A percentile compares a stretch with the other conserved stretches of the same genome.
These are phyloP conservation scores for Lytechinus pictus DNA, from an alignment of 35 echinoderm and acorn worm species.

Conservation along the genomic window DNA sequence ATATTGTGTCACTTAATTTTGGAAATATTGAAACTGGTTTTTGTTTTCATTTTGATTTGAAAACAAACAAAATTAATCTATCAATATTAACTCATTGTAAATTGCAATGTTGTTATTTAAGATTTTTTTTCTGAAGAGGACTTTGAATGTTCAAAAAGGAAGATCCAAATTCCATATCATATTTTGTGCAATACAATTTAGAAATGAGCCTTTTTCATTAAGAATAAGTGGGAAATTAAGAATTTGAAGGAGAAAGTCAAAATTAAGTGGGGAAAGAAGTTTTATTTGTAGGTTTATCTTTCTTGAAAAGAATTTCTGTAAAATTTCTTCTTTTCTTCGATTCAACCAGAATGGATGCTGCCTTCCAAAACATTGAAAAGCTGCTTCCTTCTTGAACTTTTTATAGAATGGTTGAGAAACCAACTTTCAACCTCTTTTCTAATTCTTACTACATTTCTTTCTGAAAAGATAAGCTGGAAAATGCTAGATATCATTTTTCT, in stretches of 20 bases:
- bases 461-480: not conserved
- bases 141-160: not conserved
- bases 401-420: not conserved
- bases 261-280: not conserved
- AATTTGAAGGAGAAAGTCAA: not conserved
- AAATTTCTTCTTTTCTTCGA: not conserved
- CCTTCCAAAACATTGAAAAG: constrained; percentile 33
- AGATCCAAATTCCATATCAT: not conserved
- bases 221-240: too few relatives aligned
- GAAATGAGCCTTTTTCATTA: not conserved
- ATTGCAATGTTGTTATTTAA: not conserved
- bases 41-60: not conserved
- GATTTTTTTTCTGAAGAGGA: not conserved
- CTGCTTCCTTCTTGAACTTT: not conserved
- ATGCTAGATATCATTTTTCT: constrained; percentile 43
- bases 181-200: not conserved
- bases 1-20: not conserved
- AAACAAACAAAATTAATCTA: not conserved
- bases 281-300: not conserved
- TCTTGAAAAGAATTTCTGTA: not conserved
- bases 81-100: not conserved
- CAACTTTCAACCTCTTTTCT: not conserved
- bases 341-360: constrained; percentile 46
- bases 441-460: not conserved
- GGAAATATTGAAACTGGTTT: not conserved